Evolutionary conservation across 92 coral and sea anemone genomes (phyloP), one percentile per base, ranked within the genome.

Genomic region (Actinernus sp.): DNA sequence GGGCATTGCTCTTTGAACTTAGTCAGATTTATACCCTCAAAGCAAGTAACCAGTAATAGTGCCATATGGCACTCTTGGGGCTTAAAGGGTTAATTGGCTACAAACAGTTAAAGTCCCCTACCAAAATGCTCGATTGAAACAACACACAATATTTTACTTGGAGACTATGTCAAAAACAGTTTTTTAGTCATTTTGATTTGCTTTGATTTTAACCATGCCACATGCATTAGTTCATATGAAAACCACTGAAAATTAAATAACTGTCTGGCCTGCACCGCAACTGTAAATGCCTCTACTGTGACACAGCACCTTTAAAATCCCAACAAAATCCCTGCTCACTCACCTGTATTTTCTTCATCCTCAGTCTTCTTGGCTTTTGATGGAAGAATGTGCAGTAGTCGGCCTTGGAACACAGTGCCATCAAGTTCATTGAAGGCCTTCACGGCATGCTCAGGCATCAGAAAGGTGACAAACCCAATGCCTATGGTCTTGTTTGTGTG

Each of bases 391-490:
- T 94, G 98, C 4, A 94, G 83, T 8, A 83, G 65, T 44, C 98
- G 31, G 20, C 98, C 98, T 55, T 94, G 98, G 56, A 94, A 94
- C 6, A 94, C 85, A 23, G 63, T 65, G 1, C 98, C 98, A 71
- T 94, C 98, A 31, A 90, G 87, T 27, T 90, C 92, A 49, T 85
- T 83, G 47, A 90, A 90, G 8, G 98, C 97, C 59, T 94, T 84
- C 10, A 94, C 98, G 2, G 98, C 98, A 67, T 94, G 98, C 20
- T 94, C 98, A 13, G 98, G 98, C 91, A 94, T 94, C 47, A 94
- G 73, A 44, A 87, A 91, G 19, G 97, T 94, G 17, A 94, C 88
- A 75, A 91, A 94, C 22, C 94, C 98, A 69, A 93, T 86, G 31
- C 98, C 97, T 25, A 81, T 93, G 23, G 97, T 71, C 51, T 79